These are phyloP conservation scores for Eulithis prunata DNA, from an alignment of 2,888 invertebrate species.

Conservation along the genomic window DNA sequence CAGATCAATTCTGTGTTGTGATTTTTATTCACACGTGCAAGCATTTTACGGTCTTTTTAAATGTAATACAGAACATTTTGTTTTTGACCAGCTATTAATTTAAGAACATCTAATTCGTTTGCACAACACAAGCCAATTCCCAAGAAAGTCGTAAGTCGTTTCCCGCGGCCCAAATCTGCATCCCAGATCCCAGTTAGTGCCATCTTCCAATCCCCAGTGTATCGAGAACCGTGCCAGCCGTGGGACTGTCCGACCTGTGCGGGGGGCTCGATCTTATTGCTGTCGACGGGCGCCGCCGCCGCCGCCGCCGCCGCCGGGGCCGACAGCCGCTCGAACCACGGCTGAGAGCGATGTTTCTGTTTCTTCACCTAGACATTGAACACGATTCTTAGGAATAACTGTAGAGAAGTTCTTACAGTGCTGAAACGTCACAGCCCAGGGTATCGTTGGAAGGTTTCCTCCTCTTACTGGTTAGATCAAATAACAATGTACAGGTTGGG, in stretches of 20 bases:
- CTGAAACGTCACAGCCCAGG: too few species aligned
- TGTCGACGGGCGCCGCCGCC: conserved; percentile 46
- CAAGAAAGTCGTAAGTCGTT: not conserved
- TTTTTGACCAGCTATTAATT: too few species aligned
- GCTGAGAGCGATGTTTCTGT: conserved; percentile 63
- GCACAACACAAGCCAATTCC: conserved; percentile 13
- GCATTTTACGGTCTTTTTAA: too few species aligned
- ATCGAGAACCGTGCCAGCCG: conserved; percentile 15
- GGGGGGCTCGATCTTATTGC: conserved; percentile 62
- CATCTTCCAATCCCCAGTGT: conserved; percentile 35
- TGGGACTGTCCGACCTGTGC: conserved; percentile 67
- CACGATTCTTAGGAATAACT: not conserved
- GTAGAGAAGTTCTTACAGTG: not conserved
- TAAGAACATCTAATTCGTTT: conserved; percentile 1
- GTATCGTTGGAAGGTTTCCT: not conserved
- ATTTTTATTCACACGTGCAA: too few species aligned
- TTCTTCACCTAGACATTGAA: conserved; percentile 63
- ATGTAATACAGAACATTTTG: too few species aligned
- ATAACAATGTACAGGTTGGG: too few species aligned
- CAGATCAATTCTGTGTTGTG: not conserved
- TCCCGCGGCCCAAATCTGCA: conserved; percentile 9
- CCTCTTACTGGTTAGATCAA: too few species aligned
- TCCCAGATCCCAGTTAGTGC: conserved; percentile 44
- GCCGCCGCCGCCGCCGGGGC: conserved; percentile 42
- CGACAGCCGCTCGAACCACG: conserved; percentile 79